Evolutionary conservation across 2,888 invertebrate species (phyloP).

Genomic region (Theretra japonica): DNA sequence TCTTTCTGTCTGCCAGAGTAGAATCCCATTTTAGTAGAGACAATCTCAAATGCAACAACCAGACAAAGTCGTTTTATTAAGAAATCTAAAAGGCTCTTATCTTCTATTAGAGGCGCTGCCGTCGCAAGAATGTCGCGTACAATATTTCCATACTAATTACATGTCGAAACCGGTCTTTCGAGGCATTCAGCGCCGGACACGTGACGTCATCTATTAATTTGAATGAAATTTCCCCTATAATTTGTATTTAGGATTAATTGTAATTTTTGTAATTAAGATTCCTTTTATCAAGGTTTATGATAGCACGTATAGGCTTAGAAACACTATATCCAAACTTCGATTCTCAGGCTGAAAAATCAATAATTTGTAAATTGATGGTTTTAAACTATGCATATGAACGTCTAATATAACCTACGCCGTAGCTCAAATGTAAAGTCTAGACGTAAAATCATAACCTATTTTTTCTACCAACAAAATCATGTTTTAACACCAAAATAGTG

Average conservation of each 20-base stretch:
- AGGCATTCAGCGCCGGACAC: not conserved
- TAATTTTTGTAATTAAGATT: not conserved
- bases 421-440: too few relatives aligned
- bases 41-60: conserved; percentile 4
- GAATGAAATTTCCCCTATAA: not conserved
- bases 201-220: not conserved
- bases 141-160: conserved; percentile 16
- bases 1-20: not conserved
- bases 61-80: conserved; percentile 28
- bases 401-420: too few relatives aligned
- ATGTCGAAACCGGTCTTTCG: not conserved
- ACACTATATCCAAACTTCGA: too few relatives aligned
- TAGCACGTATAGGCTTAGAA: too few relatives aligned
- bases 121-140: not conserved
- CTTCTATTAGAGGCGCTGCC: conserved; percentile 7
- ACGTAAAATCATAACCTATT: too few relatives aligned
- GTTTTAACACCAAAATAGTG: too few relatives aligned
- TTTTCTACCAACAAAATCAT: too few relatives aligned
- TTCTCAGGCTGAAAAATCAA: too few relatives aligned
- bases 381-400: too few relatives aligned
- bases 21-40: not conserved
- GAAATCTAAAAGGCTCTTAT: conserved; percentile 24
- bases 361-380: too few relatives aligned
- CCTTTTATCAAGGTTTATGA: not conserved
- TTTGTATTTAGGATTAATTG: not conserved